Evolutionary conservation across 1,140 invertebrate species (phyloP), one percentile per base, ranked within the genome.

Genomic region (Drosophila fuyamai): DNA sequence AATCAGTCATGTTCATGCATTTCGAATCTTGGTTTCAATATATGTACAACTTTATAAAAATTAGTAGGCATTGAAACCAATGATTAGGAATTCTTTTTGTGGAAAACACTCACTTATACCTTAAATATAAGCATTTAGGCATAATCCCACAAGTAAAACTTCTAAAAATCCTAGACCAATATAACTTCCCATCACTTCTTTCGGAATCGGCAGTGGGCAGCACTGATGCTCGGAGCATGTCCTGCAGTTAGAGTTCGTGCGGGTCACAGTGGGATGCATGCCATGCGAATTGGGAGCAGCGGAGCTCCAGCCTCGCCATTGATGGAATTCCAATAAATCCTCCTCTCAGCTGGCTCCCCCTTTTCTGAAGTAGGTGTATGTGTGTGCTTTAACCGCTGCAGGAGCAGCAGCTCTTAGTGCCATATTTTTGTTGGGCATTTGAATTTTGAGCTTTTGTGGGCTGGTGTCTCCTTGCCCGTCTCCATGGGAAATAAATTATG

Each of bases 291-390:
- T 79, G 85, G 83, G 79, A 88, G 46, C 76, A 55, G 58, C 59
- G 73, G 76, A 68, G 81, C 67, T 66, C 47, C 40, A 46, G 70
- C 60, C 57, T 72, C 57, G 46, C 66, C 81, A 86, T 86, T 86
- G 83, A 86, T 86, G 76, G 83, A 86, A 86, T 86, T 86, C 83
- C 83, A 73, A 86, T 86, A 86, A 86, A 86, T 86, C 86, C 83
- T 79, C 63, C 79, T 79, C 76, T 80, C 70, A 76, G 60, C 55
- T 44, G 65, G 60, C 65, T 54, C 38, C 60, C 38, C 32, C 8
- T 58, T 76, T 62, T 4, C 55, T 47, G 10, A 7, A 23, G 48
- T 41, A 57, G 36, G 35, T 55, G 67, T 48, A 47, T 68, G 60
- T 68, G 66, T 35, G 63, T 68, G 23, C 56, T 51, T 48, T 44